Evolutionary conservation across 2,888 invertebrate genomes (phyloP).

Genomic region (Lepidonotus clava): DNA sequence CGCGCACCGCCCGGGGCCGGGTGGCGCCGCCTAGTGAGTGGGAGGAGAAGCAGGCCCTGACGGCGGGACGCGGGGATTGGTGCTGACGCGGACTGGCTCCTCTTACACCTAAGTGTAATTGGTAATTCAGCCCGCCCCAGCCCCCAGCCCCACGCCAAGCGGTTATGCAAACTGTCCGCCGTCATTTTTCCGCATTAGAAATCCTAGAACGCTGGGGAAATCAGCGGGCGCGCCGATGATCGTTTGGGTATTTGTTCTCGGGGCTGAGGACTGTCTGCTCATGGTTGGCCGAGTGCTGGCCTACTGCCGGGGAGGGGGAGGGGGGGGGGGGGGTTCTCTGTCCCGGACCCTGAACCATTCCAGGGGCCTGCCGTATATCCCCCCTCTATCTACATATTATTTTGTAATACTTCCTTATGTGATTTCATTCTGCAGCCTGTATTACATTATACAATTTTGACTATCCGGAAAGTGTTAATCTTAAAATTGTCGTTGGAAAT

Average conservation of each 20-base stretch:
- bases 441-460: too few relatives aligned
- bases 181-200: background rate
- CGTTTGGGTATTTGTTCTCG: background rate
- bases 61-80: background rate
- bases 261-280: too few relatives aligned
- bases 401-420: too few relatives aligned
- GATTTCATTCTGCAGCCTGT: too few relatives aligned
- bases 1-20: background rate
- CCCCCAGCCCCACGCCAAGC: background rate
- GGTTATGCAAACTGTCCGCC: background rate
- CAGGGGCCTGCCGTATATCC: too few relatives aligned
- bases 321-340: too few relatives aligned
- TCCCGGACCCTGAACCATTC: too few relatives aligned
- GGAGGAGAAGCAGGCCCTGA: background rate
- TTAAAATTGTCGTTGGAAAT: too few relatives aligned
- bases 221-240: background rate
- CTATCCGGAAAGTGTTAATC: too few relatives aligned
- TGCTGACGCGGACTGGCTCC: background rate
- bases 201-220: constrained; percentile 28
- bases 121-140: background rate
- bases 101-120: constrained; percentile 6
- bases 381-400: too few relatives aligned
- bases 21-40: background rate
- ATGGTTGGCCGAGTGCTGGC: too few relatives aligned
- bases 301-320: too few relatives aligned